Percentiles rank a stretch among this genome's conserved stretches.
Evolutionary conservation across 2,797 vertebrate species (phyloP).

Genomic region (Acipenser transmontanus): DNA sequence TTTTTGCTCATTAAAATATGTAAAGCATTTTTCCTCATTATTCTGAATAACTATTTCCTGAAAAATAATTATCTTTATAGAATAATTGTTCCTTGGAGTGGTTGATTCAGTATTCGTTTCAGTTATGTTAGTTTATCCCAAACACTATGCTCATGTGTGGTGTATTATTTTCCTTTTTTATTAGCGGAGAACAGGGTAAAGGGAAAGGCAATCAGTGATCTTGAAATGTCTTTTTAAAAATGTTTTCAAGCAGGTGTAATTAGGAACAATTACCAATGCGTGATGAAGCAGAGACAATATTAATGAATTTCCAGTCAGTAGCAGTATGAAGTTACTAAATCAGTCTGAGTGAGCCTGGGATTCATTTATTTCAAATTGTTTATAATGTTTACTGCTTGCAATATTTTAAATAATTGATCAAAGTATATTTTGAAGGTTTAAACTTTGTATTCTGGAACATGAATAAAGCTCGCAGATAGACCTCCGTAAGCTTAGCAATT

Average conservation of each 20-base stretch:
- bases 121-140: conserved; percentile 29
- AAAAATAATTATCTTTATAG: conserved; percentile 18
- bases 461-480: conserved; percentile 36
- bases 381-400: conserved; percentile 42
- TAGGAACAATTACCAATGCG: background rate
- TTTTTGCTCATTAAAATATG: conserved; percentile 36
- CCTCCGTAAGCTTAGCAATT: conserved; percentile 21
- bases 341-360: background rate
- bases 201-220: conserved; percentile 25
- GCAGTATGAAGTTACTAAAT: no score
- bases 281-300: background rate
- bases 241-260: background rate
- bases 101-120: conserved; percentile 24
- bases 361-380: background rate
- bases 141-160: conserved; percentile 34
- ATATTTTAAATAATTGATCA: conserved; percentile 22
- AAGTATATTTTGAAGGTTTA: conserved; percentile 22
- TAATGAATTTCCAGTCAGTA: no score
- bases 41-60: conserved; percentile 42
- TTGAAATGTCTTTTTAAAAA: conserved; percentile 23
- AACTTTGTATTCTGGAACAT: conserved; percentile 18
- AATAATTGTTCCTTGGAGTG: conserved; percentile 28
- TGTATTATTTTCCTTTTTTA: background rate
- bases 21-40: conserved; percentile 37
- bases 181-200: conserved; percentile 64